phyloP scores from a whole-genome alignment of 2,888 invertebrate species.

The Schizaphis graminum region DNA sequence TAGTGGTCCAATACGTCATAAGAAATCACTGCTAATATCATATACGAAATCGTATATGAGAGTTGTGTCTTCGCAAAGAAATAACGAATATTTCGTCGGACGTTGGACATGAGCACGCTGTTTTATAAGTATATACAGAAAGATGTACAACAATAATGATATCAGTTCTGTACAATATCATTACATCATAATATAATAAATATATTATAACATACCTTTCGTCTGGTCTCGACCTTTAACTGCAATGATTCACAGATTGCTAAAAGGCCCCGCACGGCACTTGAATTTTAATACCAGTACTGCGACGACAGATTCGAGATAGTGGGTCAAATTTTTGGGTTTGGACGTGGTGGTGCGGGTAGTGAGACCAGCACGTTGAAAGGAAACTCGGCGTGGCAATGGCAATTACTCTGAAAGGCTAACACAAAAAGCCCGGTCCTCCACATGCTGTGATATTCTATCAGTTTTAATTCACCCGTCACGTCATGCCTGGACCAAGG shows the following conservation, averaged over 20 bases:
- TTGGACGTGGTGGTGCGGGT: not conserved
- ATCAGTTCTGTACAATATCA: not conserved
- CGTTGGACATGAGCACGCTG: not conserved
- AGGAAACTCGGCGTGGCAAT: not conserved
- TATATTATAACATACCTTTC: not conserved
- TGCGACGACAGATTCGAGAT: not conserved
- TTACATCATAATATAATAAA: not conserved
- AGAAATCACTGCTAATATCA: not conserved
- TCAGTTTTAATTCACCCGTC: not conserved
- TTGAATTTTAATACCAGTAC: not conserved
- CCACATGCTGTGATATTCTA: not conserved
- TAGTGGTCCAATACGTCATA: not conserved
- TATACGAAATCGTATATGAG: not conserved
- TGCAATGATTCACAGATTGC: not conserved
- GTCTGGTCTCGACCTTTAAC: not conserved
- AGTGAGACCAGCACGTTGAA: not conserved
- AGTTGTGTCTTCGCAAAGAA: not conserved
- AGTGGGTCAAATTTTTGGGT: not conserved
- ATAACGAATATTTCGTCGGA: not conserved
- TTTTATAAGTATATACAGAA: not conserved
- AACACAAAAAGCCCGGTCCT: slow-evolving; percentile 16
- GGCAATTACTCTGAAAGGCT: slow-evolving; percentile 16
- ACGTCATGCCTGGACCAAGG: not conserved
- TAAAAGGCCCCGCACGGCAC: not conserved
- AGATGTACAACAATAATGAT: not conserved